These are phyloP conservation scores for Vulpes lagopus DNA, from an alignment of 2,113 vertebrate genomes.

Conservation along the genomic window DNA sequence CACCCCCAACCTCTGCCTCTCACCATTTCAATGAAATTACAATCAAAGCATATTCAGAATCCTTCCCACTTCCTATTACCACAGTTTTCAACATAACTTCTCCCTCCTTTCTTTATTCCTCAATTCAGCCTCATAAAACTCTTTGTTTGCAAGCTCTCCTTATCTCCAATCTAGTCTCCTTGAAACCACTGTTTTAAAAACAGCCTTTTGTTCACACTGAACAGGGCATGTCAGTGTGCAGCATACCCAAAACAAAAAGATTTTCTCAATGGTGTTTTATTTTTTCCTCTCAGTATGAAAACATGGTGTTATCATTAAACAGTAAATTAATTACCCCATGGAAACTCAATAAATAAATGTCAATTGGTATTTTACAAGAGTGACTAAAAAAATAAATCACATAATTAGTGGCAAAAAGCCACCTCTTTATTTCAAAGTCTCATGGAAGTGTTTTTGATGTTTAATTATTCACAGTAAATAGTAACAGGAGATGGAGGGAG, in stretches of 20 bases:
- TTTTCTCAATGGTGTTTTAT: neutral
- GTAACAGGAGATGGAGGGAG: neutral
- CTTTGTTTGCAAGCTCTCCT: neutral
- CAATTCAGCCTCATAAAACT: neutral
- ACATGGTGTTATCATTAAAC: conserved; percentile 24
- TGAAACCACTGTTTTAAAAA: conserved; percentile 4
- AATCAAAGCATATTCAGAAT: neutral
- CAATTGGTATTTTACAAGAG: neutral
- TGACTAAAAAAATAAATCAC: conserved; percentile 47
- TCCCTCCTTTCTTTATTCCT: neutral
- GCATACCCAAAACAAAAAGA: neutral
- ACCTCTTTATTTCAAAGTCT: neutral
- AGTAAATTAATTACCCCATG: neutral
- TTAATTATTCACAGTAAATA: conserved; percentile 15
- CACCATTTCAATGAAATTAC: neutral
- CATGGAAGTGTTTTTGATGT: neutral
- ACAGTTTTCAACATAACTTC: neutral
- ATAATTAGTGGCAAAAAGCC: neutral
- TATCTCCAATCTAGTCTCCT: neutral
- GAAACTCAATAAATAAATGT: conserved; percentile 20
- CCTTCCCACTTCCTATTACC: neutral
- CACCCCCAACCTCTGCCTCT: neutral
- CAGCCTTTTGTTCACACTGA: neutral
- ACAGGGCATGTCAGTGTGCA: neutral
- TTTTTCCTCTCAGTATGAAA: neutral